A percentile compares a stretch with the other conserved stretches of the same genome.
Evolutionary conservation across 2,797 vertebrate species (phyloP).

Genomic region (Lindbergichthys nudifrons): DNA sequence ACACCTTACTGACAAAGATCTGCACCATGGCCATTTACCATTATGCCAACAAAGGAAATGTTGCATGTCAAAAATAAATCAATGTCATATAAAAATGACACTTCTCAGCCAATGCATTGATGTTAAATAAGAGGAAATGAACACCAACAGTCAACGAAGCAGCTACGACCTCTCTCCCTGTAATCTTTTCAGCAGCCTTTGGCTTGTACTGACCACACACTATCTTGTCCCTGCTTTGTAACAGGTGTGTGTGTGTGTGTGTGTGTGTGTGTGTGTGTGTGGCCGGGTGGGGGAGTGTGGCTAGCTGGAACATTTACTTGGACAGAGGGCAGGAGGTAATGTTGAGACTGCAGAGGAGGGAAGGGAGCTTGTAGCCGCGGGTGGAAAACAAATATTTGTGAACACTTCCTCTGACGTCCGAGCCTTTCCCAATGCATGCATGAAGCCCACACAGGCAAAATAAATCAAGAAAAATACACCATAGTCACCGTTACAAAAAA

Average conservation of each 20-base stretch:
- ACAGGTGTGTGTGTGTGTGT: constrained; percentile 76
- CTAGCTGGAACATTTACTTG: constrained; percentile 67
- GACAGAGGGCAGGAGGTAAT: constrained; percentile 65
- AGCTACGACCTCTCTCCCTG: background rate
- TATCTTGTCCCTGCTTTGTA: constrained; percentile 57
- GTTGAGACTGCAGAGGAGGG: constrained; percentile 60
- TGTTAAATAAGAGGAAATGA: background rate
- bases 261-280: constrained; percentile 57
- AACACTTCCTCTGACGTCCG: constrained; percentile 66
- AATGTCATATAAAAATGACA: background rate
- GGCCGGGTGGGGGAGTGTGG: constrained; percentile 51
- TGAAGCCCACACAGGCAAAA: constrained; percentile 23
- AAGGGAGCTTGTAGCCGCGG: constrained; percentile 43
- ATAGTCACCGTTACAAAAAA: background rate
- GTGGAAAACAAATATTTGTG: constrained; percentile 77
- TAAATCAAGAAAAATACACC: constrained; percentile 10
- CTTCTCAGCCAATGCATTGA: background rate
- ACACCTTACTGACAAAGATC: constrained; percentile 20
- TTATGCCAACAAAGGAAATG: constrained; percentile 26
- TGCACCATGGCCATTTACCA: background rate
- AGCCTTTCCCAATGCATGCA: constrained; percentile 56
- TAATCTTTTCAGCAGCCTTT: constrained; percentile 3
- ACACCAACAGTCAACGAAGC: background rate
- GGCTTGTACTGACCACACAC: constrained; percentile 23
- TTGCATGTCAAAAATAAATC: background rate